A percentile compares a stretch with the other conserved stretches of the same genome.
Evolutionary conservation across 2,888 invertebrate species (phyloP).

Genomic region (Criorhina ranunculi): DNA sequence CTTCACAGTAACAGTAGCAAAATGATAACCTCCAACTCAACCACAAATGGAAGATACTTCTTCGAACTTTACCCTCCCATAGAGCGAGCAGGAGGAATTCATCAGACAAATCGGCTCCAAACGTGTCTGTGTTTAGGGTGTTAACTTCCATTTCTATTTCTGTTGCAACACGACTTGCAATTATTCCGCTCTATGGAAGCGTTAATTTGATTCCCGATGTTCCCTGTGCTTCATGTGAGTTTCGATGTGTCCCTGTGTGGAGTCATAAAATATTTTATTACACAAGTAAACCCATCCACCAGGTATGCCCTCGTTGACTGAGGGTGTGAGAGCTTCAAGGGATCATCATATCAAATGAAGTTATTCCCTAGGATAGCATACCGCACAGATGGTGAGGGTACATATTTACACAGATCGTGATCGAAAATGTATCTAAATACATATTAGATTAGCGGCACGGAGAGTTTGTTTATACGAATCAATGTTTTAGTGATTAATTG

Average conservation of each 20-base stretch:
- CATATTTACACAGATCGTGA: constrained; percentile 34
- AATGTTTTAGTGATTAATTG: constrained; percentile 6
- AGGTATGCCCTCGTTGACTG: background rate
- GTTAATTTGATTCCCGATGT: constrained; percentile 7
- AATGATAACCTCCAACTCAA: background rate
- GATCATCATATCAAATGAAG: background rate
- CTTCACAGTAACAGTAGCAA: background rate
- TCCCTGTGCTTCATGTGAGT: too few relatives aligned
- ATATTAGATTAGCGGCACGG: background rate
- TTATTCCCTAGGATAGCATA: constrained; percentile 24
- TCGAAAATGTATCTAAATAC: constrained; percentile 29
- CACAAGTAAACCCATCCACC: background rate
- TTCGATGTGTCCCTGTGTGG: background rate
- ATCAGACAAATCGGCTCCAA: constrained; percentile 20
- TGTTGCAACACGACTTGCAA: background rate
- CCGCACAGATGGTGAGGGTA: constrained; percentile 3
- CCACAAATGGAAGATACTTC: background rate
- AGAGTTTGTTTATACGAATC: background rate
- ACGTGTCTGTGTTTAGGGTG: background rate
- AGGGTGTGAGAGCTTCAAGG: background rate
- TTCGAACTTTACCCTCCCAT: background rate
- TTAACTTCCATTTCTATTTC: background rate
- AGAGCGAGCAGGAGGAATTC: background rate
- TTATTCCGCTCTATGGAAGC: constrained; percentile 9
- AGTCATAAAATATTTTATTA: constrained; percentile 37